These are phyloP conservation scores for Notospermus geniculatus DNA, from an alignment of 1,140 invertebrate genomes.

Conservation along the genomic window DNA sequence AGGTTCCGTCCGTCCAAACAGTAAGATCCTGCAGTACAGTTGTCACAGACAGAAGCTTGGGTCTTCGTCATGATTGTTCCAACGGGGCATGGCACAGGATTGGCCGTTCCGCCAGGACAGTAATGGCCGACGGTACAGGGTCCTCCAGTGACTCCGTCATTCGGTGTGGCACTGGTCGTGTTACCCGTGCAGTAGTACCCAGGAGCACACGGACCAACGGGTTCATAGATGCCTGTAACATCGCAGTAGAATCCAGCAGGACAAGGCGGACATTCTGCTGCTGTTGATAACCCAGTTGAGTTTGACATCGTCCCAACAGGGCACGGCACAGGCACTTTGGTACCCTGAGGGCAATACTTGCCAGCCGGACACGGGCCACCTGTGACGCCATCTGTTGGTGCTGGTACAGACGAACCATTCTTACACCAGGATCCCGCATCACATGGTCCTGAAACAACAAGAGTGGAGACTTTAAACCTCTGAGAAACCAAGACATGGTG, in stretches of 20 bases:
- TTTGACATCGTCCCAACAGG: constrained; percentile 45
- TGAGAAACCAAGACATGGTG: too few relatives aligned
- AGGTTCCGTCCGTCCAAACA: constrained; percentile 40
- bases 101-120: constrained; percentile 39
- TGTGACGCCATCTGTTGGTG: constrained; percentile 44
- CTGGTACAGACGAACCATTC: constrained; percentile 38
- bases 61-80: constrained; percentile 45
- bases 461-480: too few relatives aligned
- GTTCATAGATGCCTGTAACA: constrained; percentile 35
- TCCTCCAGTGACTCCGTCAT: constrained; percentile 35
- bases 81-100: constrained; percentile 39
- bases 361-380: constrained; percentile 44
- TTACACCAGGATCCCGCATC: constrained; percentile 46
- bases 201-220: constrained; percentile 40
- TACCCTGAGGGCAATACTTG: constrained; percentile 39
- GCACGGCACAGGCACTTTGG: constrained; percentile 35
- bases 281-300: constrained; percentile 38
- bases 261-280: constrained; percentile 38
- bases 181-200: constrained; percentile 41
- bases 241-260: constrained; percentile 46
- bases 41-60: constrained; percentile 40
- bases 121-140: constrained; percentile 43
- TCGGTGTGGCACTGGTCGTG: constrained; percentile 34
- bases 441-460: constrained; percentile 40
- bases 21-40: constrained; percentile 43